Evolutionary conservation across 1,140 invertebrate species (phyloP).

Genomic region (Drosophila guanche): DNA sequence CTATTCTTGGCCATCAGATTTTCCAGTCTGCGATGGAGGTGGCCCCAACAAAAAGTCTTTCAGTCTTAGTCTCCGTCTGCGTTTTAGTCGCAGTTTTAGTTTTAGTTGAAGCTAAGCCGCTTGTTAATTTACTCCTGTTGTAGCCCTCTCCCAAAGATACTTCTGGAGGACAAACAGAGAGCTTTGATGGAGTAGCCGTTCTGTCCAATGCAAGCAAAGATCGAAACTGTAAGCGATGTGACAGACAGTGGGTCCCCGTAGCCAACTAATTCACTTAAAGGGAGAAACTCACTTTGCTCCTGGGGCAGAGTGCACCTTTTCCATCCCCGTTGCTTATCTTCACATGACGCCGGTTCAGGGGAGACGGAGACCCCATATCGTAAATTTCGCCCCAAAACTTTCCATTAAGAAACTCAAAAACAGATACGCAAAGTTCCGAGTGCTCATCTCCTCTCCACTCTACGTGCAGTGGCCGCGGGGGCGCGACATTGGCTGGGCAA

Average conservation of each 20-base stretch:
- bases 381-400: slow-evolving; percentile 73
- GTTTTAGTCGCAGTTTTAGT: slow-evolving; percentile 5
- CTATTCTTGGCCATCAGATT: slow-evolving; percentile 44
- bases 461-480: slow-evolving; percentile 11
- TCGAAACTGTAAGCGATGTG: slow-evolving; percentile 56
- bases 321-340: slow-evolving; percentile 59
- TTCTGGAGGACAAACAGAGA: slow-evolving; percentile 16
- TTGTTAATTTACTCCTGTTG: slow-evolving; percentile 45
- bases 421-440: slow-evolving; percentile 75
- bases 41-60: slow-evolving; percentile 28
- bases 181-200: slow-evolving; percentile 20
- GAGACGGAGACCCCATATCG: slow-evolving; percentile 47
- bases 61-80: background rate
- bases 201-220: slow-evolving; percentile 26
- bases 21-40: slow-evolving; percentile 14
- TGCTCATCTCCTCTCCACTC: slow-evolving; percentile 34
- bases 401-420: slow-evolving; percentile 82
- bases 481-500: slow-evolving; percentile 64
- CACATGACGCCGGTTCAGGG: slow-evolving; percentile 66
- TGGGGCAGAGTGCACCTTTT: background rate
- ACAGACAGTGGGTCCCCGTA: slow-evolving; percentile 18
- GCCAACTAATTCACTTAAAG: slow-evolving; percentile 61
- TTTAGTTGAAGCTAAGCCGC: slow-evolving; percentile 31
- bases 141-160: background rate
- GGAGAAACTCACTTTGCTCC: slow-evolving; percentile 8